A percentile compares a stretch with the other conserved stretches of the same genome.
phyloP scores from a whole-genome alignment of 2,888 invertebrate species.

The Troides helena region DNA sequence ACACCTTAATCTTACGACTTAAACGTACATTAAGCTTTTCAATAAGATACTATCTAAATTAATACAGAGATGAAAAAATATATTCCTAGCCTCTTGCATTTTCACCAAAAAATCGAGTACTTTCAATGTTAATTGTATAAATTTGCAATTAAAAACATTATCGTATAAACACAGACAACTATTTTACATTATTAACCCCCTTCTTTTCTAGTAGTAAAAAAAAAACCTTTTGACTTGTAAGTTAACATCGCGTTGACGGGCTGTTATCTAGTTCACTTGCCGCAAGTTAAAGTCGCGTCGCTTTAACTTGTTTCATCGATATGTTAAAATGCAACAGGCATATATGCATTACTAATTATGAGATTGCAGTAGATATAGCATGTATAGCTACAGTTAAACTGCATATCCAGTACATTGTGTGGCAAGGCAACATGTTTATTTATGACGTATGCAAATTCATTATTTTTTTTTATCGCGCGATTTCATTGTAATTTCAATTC shows the following conservation, averaged over 20 bases:
- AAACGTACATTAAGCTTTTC: conserved; percentile 7
- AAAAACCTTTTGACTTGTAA: neutral
- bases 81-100: no score
- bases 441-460: conserved; percentile 12
- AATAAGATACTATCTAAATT: conserved; percentile 26
- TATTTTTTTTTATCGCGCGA: conserved; percentile 9
- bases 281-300: conserved; percentile 31
- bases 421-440: conserved; percentile 14
- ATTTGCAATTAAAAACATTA: no score
- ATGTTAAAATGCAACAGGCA: conserved; percentile 43
- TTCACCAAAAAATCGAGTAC: no score
- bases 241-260: conserved; percentile 26
- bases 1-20: neutral
- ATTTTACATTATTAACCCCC: no score
- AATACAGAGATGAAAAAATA: neutral
- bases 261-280: conserved; percentile 41
- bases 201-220: neutral
- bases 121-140: no score
- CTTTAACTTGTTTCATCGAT: conserved; percentile 33
- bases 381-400: conserved; percentile 10
- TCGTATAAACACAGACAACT: no score
- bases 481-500: conserved; percentile 18
- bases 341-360: conserved; percentile 46
- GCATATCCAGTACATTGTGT: conserved; percentile 16
- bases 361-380: conserved; percentile 33